Conservation (phyloP, 2,797 vertebrate genomes). For the Danio kyathit region DNA sequence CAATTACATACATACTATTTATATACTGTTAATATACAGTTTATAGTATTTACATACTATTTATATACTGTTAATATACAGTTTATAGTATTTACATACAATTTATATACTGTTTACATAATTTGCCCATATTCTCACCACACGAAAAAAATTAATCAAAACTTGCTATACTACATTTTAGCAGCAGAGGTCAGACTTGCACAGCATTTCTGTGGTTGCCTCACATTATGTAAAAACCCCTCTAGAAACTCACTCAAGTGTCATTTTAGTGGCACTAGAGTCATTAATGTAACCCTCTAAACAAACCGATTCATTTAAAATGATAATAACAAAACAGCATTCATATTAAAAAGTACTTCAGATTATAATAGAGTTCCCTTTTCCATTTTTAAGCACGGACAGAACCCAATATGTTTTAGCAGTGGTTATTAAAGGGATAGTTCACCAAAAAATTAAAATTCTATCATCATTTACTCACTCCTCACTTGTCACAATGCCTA, state of each 20-base stretch:
- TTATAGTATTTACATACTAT: too few relatives aligned
- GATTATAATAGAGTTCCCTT: not conserved
- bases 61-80: too few relatives aligned
- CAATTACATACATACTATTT: too few relatives aligned
- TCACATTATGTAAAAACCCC: not conserved
- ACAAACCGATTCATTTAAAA: constrained; percentile 20
- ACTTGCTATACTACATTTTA: not conserved
- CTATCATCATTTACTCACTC: too few relatives aligned
- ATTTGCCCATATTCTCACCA: not conserved
- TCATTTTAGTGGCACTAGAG: constrained; percentile 1
- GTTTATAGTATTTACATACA: too few relatives aligned
- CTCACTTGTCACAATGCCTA: too few relatives aligned
- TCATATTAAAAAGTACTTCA: constrained; percentile 7
- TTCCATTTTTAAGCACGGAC: not conserved
- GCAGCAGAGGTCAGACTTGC: constrained; percentile 58
- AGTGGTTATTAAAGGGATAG: too few relatives aligned
- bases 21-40: too few relatives aligned
- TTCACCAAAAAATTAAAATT: too few relatives aligned
- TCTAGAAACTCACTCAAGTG: not conserved
- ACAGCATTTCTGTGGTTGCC: constrained; percentile 21
- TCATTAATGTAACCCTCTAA: not conserved
- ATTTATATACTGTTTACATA: too few relatives aligned
- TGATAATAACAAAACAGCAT: constrained; percentile 19
- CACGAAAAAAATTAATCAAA: not conserved
- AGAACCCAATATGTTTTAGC: not conserved